Evolutionary conservation across 1,140 invertebrate species (phyloP).

Genomic region (Mylabris phalerata): DNA sequence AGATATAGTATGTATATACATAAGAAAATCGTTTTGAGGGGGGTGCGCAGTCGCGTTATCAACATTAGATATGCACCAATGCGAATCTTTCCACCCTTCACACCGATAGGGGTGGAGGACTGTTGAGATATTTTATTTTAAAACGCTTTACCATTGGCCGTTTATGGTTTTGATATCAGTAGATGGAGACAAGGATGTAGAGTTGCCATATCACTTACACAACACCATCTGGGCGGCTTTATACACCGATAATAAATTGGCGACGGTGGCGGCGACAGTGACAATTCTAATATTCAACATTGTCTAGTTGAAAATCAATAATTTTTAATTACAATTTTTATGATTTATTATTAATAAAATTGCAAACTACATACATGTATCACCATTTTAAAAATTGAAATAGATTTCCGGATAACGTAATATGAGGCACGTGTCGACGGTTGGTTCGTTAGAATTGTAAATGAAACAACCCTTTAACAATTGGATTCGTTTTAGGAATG

Average conservation of each 20-base stretch:
- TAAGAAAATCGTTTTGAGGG: neutral
- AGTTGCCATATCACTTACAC: neutral
- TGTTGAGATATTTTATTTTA: constrained; percentile 30
- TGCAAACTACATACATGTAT: too few species aligned
- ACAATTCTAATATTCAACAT: neutral
- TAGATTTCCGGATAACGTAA: constrained; percentile 21
- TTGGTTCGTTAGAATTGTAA: constrained; percentile 29
- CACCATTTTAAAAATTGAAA: too few species aligned
- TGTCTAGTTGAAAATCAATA: neutral
- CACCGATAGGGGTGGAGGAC: constrained; percentile 20
- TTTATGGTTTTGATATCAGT: constrained; percentile 22
- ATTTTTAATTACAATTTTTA: too few species aligned
- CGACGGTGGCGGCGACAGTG: neutral
- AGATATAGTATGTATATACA: too few species aligned
- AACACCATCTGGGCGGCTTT: neutral
- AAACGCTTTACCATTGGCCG: constrained; percentile 28
- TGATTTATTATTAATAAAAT: too few species aligned
- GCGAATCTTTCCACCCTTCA: constrained; percentile 24
- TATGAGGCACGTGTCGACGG: constrained; percentile 25
- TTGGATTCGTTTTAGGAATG: constrained; percentile 20
- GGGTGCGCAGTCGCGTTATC: constrained; percentile 27
- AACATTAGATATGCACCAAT: constrained; percentile 37
- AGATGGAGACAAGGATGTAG: too few species aligned
- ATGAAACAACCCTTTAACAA: constrained; percentile 29
- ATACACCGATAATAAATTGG: neutral